phyloP scores from a whole-genome alignment of 2,113 vertebrate species.

The Plestiodon gilberti region DNA sequence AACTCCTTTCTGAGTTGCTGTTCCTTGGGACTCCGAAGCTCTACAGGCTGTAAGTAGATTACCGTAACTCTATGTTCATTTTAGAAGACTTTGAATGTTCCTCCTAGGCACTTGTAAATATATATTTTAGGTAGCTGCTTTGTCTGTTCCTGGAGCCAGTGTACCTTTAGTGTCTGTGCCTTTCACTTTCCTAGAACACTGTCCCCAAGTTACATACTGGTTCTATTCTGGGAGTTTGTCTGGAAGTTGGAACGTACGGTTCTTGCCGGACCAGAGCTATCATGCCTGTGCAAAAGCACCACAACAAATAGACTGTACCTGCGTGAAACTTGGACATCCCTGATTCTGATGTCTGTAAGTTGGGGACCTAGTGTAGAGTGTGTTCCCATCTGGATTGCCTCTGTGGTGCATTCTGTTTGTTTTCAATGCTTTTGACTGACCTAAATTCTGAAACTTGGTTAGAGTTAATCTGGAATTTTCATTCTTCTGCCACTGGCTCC shows the following conservation, averaged over 20 bases:
- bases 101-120: constrained; percentile 18
- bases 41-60: constrained; percentile 94
- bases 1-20: constrained; percentile 95
- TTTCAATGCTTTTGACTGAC: background rate
- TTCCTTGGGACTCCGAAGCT: constrained; percentile 95
- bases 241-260: too few relatives aligned
- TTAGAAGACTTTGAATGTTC: constrained; percentile 20
- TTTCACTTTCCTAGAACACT: background rate
- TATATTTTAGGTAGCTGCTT: constrained; percentile 28
- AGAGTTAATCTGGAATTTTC: background rate
- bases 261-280: too few relatives aligned
- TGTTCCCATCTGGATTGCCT: constrained; percentile 2
- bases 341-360: background rate
- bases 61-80: background rate
- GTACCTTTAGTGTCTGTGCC: constrained; percentile 23
- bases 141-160: constrained; percentile 17
- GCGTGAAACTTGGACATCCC: too few relatives aligned
- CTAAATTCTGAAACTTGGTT: background rate
- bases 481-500: background rate
- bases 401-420: background rate
- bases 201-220: too few relatives aligned
- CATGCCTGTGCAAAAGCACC: too few relatives aligned
- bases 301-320: too few relatives aligned
- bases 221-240: too few relatives aligned
- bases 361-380: background rate